Percentiles rank a stretch among this genome's conserved stretches.
Evolutionary conservation across 2,113 vertebrate genomes (phyloP).

Genomic region (Poicephalus meyeri): DNA sequence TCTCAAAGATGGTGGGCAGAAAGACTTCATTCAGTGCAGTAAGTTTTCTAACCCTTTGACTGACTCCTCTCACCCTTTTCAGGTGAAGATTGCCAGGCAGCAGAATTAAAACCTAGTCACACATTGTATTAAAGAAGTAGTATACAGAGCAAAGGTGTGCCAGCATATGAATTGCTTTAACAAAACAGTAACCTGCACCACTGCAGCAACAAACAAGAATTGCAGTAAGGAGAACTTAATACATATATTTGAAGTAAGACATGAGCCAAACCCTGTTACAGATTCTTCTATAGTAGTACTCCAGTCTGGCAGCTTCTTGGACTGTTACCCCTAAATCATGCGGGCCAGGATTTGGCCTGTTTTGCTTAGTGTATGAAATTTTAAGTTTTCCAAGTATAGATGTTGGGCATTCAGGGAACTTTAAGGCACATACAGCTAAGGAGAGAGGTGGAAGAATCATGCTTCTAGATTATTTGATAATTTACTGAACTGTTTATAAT

Average conservation of each 20-base stretch:
- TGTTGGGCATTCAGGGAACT: not conserved
- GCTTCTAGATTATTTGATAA: not conserved
- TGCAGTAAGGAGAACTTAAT: not conserved
- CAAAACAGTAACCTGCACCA: not conserved
- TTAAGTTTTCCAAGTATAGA: not conserved
- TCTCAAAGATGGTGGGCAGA: not conserved
- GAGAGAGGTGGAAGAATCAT: not conserved
- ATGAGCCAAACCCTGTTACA: not conserved
- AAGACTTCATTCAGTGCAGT: too few relatives aligned
- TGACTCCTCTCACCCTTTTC: not conserved
- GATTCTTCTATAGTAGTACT: not conserved
- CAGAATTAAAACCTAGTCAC: not conserved
- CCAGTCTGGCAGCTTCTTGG: not conserved
- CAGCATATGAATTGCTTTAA: accelerated
- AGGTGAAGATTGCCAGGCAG: not conserved
- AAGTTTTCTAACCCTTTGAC: not conserved
- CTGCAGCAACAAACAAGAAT: not conserved
- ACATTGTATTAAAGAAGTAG: not conserved
- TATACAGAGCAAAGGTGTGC: not conserved
- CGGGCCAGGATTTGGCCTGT: not conserved
- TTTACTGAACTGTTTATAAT: not conserved
- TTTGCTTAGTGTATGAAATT: not conserved
- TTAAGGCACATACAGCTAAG: not conserved
- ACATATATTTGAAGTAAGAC: not conserved
- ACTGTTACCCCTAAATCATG: accelerated